Conservation (phyloP, 2,888 invertebrate species). For the Conomelus anceps region DNA sequence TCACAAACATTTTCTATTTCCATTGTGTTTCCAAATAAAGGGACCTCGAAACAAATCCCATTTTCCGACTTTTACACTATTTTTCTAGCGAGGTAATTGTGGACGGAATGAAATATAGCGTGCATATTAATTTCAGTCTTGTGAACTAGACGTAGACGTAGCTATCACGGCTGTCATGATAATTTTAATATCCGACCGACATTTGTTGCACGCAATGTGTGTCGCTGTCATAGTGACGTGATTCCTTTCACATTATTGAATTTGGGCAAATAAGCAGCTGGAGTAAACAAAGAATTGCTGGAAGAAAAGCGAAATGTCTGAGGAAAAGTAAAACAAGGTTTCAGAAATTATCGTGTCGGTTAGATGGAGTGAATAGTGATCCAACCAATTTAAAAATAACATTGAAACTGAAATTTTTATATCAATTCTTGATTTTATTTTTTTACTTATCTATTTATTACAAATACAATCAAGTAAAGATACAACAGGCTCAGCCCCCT, state of each 20-base stretch:
- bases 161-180: not conserved
- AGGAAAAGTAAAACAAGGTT: too few species aligned
- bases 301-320: not conserved
- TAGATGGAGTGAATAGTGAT: too few species aligned
- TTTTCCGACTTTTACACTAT: not conserved
- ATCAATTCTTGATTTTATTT: too few species aligned
- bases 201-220: not conserved
- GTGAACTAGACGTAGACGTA: not conserved
- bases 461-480: too few species aligned
- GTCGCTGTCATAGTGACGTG: not conserved
- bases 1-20: not conserved
- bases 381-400: too few species aligned
- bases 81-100: not conserved
- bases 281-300: not conserved
- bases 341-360: too few species aligned
- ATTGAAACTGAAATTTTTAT: too few species aligned
- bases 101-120: not conserved
- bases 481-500: too few species aligned
- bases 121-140: not conserved
- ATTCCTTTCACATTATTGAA: not conserved
- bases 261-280: not conserved
- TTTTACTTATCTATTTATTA: too few species aligned
- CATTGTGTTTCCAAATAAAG: not conserved
- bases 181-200: not conserved
- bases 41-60: not conserved